These are phyloP conservation scores for Thripadectes ignobilis DNA, from an alignment of 2,797 vertebrate genomes.

Conservation along the genomic window DNA sequence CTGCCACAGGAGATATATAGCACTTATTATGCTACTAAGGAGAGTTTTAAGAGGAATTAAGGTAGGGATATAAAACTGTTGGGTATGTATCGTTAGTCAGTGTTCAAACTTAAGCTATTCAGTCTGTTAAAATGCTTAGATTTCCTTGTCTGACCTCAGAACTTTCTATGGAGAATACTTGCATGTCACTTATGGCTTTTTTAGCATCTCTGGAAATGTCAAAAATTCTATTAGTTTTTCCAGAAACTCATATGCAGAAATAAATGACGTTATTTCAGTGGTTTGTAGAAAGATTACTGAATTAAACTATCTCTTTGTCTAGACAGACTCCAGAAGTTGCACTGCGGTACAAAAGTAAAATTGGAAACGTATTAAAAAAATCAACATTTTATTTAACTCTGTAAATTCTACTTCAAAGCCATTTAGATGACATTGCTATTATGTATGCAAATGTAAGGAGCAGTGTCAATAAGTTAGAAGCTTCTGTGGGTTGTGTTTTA, in stretches of 20 bases:
- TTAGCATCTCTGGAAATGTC: constrained; percentile 42
- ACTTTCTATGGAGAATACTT: constrained; percentile 11
- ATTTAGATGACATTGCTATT: background rate
- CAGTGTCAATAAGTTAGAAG: background rate
- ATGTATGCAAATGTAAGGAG: background rate
- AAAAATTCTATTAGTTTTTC: constrained; percentile 44
- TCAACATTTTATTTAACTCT: background rate
- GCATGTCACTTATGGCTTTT: background rate
- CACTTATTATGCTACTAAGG: background rate
- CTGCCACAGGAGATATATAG: background rate
- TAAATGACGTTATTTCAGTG: constrained; percentile 18
- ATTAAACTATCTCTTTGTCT: constrained; percentile 28
- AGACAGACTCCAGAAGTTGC: constrained; percentile 11
- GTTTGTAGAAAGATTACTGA: constrained; percentile 17
- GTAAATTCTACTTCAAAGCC: background rate
- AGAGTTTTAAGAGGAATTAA: constrained; percentile 29
- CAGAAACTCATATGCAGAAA: background rate
- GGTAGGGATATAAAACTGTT: background rate
- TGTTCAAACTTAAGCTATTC: constrained; percentile 18
- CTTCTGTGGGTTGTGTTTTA: constrained; percentile 49
- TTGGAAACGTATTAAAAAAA: background rate
- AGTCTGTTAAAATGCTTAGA: constrained; percentile 22
- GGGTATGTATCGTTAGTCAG: background rate
- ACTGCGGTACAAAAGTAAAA: background rate
- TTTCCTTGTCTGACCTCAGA: constrained; percentile 55